These are phyloP conservation scores for Pammene fasciana DNA, from an alignment of 2,888 invertebrate species.

Conservation along the genomic window DNA sequence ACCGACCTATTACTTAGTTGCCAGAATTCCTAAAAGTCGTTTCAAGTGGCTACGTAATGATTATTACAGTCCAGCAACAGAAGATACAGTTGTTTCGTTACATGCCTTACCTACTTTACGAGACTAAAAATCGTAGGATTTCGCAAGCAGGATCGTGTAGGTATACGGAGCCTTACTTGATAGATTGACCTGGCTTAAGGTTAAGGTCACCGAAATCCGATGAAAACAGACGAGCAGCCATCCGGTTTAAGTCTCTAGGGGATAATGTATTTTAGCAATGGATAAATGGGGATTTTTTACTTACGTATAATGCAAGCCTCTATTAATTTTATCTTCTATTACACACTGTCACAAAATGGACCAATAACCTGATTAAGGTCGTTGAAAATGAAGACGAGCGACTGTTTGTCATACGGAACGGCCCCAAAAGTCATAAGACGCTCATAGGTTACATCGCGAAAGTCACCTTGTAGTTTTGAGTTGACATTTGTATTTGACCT, in stretches of 20 bases:
- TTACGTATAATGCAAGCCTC: not conserved
- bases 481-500: not conserved
- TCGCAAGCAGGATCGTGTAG: not conserved
- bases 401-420: no score
- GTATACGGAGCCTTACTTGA: not conserved
- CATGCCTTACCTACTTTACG: no score
- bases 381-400: not conserved
- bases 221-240: constrained; percentile 2
- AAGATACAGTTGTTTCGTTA: no score
- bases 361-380: not conserved
- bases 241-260: not conserved
- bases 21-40: no score
- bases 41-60: no score
- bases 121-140: no score
- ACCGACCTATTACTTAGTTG: not conserved
- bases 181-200: not conserved
- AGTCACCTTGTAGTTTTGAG: constrained; percentile 11
- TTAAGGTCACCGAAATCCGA: constrained; percentile 6
- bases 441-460: not conserved
- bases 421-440: not conserved
- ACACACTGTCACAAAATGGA: not conserved
- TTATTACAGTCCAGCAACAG: no score
- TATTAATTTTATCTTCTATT: not conserved
- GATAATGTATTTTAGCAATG: not conserved
- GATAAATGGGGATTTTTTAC: not conserved